Evolutionary conservation across 2,113 vertebrate species (phyloP).

Genomic region (Peromyscus leucopus): DNA sequence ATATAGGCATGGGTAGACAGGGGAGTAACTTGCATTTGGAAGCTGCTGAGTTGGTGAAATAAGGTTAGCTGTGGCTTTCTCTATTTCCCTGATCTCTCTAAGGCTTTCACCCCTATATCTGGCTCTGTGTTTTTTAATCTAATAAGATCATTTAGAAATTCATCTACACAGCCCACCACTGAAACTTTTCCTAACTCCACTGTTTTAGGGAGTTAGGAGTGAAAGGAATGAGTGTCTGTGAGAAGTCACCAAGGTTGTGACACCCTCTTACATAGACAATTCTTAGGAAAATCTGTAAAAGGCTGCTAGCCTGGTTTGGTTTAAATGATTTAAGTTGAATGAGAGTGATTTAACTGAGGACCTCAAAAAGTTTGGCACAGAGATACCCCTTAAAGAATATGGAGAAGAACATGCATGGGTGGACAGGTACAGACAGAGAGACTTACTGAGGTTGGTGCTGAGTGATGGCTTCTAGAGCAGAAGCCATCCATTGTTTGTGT

Average conservation of each 20-base stretch:
- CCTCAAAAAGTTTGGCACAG: background rate
- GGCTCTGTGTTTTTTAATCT: too few species aligned
- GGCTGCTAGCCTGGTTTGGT: background rate
- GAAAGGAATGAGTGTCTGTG: constrained; percentile 10
- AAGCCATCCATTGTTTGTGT: constrained; percentile 85
- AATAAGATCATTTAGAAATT: too few species aligned
- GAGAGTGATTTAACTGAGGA: background rate
- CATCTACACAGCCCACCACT: background rate
- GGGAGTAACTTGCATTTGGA: too few species aligned
- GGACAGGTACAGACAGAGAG: background rate
- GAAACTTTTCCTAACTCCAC: constrained; percentile 12
- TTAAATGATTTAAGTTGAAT: background rate
- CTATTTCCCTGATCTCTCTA: too few species aligned
- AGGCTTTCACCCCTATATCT: too few species aligned
- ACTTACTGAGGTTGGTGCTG: constrained; percentile 87
- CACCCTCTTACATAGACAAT: background rate
- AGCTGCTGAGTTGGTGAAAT: too few species aligned
- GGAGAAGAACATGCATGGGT: background rate
- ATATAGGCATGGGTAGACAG: too few species aligned
- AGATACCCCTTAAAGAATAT: background rate
- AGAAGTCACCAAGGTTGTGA: background rate
- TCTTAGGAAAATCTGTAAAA: constrained; percentile 18
- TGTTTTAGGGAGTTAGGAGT: background rate
- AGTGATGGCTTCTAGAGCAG: constrained; percentile 85
- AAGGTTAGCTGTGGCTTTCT: too few species aligned